Evolutionary conservation across 1,140 invertebrate species (phyloP).

Genomic region (Drosophila carrolli): DNA sequence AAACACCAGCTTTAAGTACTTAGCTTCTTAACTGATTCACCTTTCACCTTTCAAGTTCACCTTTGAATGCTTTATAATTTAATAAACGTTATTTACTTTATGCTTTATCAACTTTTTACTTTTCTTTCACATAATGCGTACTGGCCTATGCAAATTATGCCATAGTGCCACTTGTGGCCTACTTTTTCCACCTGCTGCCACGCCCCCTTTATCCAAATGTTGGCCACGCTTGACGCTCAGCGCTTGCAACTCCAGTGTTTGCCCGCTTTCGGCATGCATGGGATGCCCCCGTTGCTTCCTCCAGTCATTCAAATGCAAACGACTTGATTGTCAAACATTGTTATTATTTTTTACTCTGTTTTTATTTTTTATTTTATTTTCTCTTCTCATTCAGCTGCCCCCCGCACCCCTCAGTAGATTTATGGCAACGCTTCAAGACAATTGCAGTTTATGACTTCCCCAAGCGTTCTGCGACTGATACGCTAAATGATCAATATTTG

Average conservation of each 20-base stretch:
- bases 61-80: slow-evolving; percentile 1
- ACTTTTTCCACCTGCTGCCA: slow-evolving; percentile 41
- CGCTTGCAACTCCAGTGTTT: not conserved
- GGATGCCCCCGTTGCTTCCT: slow-evolving; percentile 16
- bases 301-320: slow-evolving; percentile 46
- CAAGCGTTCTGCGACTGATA: slow-evolving; percentile 42
- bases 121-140: slow-evolving; percentile 10
- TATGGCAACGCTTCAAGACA: slow-evolving; percentile 33
- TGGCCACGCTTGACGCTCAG: slow-evolving; percentile 16
- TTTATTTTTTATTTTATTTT: slow-evolving; percentile 33
- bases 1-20: too few relatives aligned
- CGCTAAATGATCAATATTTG: slow-evolving; percentile 53
- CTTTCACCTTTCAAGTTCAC: not conserved
- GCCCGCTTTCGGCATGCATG: not conserved
- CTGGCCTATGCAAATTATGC: slow-evolving; percentile 20
- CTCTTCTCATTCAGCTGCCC: not conserved
- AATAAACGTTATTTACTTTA: not conserved
- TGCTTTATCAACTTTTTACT: not conserved
- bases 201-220: slow-evolving; percentile 16
- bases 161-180: slow-evolving; percentile 24
- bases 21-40: too few relatives aligned
- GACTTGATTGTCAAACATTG: slow-evolving; percentile 50
- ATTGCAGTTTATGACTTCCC: slow-evolving; percentile 52
- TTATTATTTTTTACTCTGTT: slow-evolving; percentile 24
- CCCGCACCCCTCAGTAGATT: slow-evolving; percentile 3